These are phyloP conservation scores for Harpalus rufipes DNA, from an alignment of 2,888 invertebrate species.

Conservation along the genomic window DNA sequence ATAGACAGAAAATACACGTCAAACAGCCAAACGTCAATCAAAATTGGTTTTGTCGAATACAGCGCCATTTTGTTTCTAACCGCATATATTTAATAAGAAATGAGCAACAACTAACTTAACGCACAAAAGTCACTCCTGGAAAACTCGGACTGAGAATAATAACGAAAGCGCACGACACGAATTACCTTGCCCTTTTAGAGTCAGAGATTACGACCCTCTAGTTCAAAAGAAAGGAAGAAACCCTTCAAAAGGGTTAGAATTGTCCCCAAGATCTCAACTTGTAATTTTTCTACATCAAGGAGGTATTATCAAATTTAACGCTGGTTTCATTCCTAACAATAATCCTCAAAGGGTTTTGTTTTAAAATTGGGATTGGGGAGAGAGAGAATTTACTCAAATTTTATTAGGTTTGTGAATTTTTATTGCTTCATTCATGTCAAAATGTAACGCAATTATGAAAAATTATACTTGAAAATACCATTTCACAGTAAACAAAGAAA, in stretches of 20 bases:
- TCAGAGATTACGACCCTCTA: neutral
- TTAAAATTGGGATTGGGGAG: neutral
- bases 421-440: neutral
- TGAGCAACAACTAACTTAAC: too few species aligned
- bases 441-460: neutral
- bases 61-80: too few species aligned
- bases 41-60: too few species aligned
- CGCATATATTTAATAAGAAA: too few species aligned
- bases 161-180: neutral
- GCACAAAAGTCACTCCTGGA: too few species aligned
- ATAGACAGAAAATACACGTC: too few species aligned
- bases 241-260: slow-evolving; percentile 13
- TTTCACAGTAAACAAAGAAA: neutral
- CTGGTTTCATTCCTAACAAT: neutral
- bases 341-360: slow-evolving; percentile 1
- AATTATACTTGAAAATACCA: neutral
- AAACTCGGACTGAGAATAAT: too few species aligned
- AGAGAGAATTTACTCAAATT: neutral
- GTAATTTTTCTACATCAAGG: slow-evolving; percentile 16
- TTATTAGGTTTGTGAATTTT: slow-evolving; percentile 6
- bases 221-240: neutral
- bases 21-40: too few species aligned
- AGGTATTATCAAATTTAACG: slow-evolving; percentile 7
- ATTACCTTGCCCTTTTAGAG: neutral
- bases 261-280: neutral